Evolutionary conservation across 2,888 invertebrate genomes (phyloP).

Genomic region (Himalopsyche kuldschensis): DNA sequence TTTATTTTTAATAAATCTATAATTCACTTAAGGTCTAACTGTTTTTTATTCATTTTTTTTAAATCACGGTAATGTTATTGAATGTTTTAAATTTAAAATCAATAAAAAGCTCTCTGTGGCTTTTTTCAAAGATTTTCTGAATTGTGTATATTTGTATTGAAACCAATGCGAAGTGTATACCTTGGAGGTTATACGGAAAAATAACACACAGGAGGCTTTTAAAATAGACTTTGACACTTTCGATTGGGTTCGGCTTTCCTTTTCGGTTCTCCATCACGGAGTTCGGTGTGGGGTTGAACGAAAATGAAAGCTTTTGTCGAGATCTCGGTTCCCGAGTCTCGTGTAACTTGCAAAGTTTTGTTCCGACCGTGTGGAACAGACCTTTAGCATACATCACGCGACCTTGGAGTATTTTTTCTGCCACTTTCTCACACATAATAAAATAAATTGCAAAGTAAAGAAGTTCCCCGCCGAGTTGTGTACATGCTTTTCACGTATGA

Average conservation of each 20-base stretch:
- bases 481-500: background rate
- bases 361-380: constrained; percentile 31
- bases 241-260: constrained; percentile 36
- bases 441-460: constrained; percentile 17
- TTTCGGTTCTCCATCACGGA: constrained; percentile 21
- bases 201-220: constrained; percentile 38
- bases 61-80: too few species aligned
- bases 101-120: background rate
- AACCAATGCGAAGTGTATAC: constrained; percentile 6
- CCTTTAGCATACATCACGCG: constrained; percentile 17
- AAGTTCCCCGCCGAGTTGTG: constrained; percentile 1
- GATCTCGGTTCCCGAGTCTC: constrained; percentile 34
- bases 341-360: constrained; percentile 31
- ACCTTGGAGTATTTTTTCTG: constrained; percentile 26
- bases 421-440: constrained; percentile 8
- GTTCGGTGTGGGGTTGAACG: constrained; percentile 14
- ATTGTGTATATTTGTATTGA: background rate
- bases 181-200: constrained; percentile 26
- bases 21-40: too few species aligned
- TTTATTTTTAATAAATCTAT: too few species aligned
- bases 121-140: background rate
- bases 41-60: too few species aligned
- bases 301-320: constrained; percentile 40
- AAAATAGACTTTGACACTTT: constrained; percentile 40
- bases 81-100: background rate